phyloP scores from a whole-genome alignment of 1,140 invertebrate genomes.

The Sinonovacula constricta region DNA sequence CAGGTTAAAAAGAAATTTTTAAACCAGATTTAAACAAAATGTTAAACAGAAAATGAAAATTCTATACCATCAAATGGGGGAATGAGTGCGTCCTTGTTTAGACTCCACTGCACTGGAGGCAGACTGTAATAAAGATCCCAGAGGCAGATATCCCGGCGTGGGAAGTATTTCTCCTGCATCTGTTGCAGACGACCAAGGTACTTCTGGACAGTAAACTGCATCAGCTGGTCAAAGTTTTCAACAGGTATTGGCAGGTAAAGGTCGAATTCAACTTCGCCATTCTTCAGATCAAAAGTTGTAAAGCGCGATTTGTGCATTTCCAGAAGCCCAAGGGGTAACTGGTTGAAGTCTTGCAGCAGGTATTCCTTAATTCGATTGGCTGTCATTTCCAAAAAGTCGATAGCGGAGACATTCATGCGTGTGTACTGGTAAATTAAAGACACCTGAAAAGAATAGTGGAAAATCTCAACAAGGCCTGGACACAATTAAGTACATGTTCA shows the following conservation, averaged over 20 bases:
- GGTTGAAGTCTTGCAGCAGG: conserved; percentile 61
- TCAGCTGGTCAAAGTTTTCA: conserved; percentile 92
- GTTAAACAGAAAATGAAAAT: background rate
- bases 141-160: conserved; percentile 54
- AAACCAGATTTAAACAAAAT: conserved; percentile 13
- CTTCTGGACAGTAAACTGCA: conserved; percentile 72
- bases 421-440: conserved; percentile 55
- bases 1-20: too few species aligned
- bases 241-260: conserved; percentile 93
- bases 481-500: too few species aligned
- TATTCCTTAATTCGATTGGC: conserved; percentile 52
- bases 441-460: conserved; percentile 28
- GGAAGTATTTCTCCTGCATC: conserved; percentile 52
- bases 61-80: conserved; percentile 73
- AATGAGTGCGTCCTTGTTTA: conserved; percentile 59
- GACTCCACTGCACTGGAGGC: conserved; percentile 61
- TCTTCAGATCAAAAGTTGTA: conserved; percentile 88
- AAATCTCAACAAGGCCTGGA: too few species aligned
- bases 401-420: conserved; percentile 52
- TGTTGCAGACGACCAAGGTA: conserved; percentile 40
- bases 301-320: conserved; percentile 71
- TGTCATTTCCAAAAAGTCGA: conserved; percentile 40
- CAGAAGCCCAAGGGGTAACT: conserved; percentile 61
- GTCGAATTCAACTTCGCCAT: conserved; percentile 88
- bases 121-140: conserved; percentile 70